Conservation (phyloP, 2,113 vertebrate genomes). For the Tachysurus fulvidraco region DNA sequence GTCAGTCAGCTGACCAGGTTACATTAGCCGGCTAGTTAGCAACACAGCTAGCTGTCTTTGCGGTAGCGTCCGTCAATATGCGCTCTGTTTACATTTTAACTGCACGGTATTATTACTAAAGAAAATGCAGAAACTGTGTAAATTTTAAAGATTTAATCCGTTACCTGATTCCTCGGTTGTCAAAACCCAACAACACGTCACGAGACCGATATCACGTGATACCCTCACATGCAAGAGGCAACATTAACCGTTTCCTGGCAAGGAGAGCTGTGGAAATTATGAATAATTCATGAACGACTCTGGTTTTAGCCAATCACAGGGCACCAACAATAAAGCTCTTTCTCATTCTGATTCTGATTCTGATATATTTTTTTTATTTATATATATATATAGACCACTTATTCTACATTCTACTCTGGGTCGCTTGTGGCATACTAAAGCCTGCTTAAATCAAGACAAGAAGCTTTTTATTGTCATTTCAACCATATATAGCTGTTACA, state of each 20-base stretch:
- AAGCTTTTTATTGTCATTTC: too few relatives aligned
- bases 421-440: too few relatives aligned
- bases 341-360: too few relatives aligned
- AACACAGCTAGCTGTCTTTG: background rate
- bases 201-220: conserved; percentile 66
- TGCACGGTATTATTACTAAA: background rate
- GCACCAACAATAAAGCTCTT: too few relatives aligned
- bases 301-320: background rate
- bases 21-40: background rate
- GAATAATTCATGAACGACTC: background rate
- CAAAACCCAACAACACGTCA: conserved; percentile 59
- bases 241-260: conserved; percentile 7
- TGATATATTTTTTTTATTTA: too few relatives aligned
- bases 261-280: background rate
- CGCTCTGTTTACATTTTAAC: background rate
- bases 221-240: conserved; percentile 53
- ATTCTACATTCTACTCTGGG: too few relatives aligned
- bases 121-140: background rate
- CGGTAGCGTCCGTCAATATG: background rate
- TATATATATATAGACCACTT: too few relatives aligned
- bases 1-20: background rate
- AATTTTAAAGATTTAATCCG: background rate
- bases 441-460: too few relatives aligned
- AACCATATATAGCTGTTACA: too few relatives aligned
- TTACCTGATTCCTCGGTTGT: conserved; percentile 64